Evolutionary conservation across 2,888 invertebrate genomes (phyloP).

Genomic region (Prosapia bicincta): DNA sequence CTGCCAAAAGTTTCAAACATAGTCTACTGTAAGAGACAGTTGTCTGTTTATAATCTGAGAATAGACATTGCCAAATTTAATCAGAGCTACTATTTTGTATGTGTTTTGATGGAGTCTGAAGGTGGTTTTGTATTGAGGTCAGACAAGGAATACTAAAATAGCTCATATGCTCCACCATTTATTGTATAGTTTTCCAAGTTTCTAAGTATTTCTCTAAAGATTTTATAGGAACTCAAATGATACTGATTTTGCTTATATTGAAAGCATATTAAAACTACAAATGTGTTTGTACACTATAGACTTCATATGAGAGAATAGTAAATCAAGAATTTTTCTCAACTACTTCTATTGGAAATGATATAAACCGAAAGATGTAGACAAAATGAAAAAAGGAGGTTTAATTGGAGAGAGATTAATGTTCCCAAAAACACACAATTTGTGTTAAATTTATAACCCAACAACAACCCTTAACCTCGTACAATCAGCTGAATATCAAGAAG

Average conservation of each 20-base stretch:
- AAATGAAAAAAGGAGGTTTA: constrained; percentile 6
- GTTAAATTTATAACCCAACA: neutral
- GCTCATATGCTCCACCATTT: constrained; percentile 33
- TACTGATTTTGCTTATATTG: constrained; percentile 37
- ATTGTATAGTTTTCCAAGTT: constrained; percentile 25
- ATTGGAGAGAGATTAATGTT: neutral
- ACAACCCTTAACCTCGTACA: neutral
- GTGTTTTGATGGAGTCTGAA: constrained; percentile 35
- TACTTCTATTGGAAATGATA: constrained; percentile 10
- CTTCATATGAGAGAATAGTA: constrained; percentile 26
- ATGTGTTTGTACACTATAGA: constrained; percentile 30
- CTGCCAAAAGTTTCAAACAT: constrained; percentile 38
- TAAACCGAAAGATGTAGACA: neutral
- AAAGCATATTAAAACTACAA: constrained; percentile 33
- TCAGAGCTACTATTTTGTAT: constrained; percentile 38
- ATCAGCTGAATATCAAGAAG: neutral
- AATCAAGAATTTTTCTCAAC: constrained; percentile 20
- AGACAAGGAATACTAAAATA: constrained; percentile 36
- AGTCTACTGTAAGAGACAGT: constrained; percentile 39
- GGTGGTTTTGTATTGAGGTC: constrained; percentile 38
- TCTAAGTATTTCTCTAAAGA: constrained; percentile 33
- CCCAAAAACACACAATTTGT: neutral
- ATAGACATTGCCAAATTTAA: constrained; percentile 33
- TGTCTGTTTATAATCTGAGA: constrained; percentile 39
- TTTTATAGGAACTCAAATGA: constrained; percentile 36